Evolutionary conservation across 2,888 invertebrate genomes (phyloP).

Genomic region (Conchocele bisecta): DNA sequence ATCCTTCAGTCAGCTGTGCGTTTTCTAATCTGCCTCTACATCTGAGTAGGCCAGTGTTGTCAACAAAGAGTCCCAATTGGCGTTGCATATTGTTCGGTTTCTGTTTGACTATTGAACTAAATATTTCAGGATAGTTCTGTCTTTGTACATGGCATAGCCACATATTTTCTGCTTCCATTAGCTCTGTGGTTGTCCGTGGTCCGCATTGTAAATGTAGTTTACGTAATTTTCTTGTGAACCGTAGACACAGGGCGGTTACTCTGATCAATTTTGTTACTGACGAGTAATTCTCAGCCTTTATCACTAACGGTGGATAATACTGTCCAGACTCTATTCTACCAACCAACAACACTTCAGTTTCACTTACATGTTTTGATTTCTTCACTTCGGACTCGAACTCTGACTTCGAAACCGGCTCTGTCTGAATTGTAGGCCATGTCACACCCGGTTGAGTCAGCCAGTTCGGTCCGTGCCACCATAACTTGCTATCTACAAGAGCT

Average conservation of each 20-base stretch:
- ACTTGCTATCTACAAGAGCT: neutral
- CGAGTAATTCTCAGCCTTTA: neutral
- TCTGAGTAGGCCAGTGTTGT: neutral
- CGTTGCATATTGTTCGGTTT: neutral
- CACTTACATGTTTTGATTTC: neutral
- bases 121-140: neutral
- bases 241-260: slow-evolving; percentile 21
- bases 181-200: neutral
- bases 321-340: neutral
- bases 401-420: neutral
- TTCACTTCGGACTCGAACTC: neutral
- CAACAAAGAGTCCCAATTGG: neutral
- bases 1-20: neutral
- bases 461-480: slow-evolving; percentile 16
- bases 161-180: neutral
- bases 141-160: neutral
- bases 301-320: neutral
- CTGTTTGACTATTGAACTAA: neutral
- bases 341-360: slow-evolving; percentile 1
- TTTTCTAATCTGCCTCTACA: neutral
- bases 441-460: slow-evolving; percentile 1
- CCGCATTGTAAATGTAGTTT: neutral
- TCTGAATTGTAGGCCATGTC: neutral
- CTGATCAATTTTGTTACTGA: slow-evolving; percentile 18
- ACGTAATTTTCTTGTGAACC: slow-evolving; percentile 17